Percentiles rank a stretch among this genome's conserved stretches.
phyloP scores from a whole-genome alignment of 2,113 vertebrate genomes.

The Psettodes erumei region DNA sequence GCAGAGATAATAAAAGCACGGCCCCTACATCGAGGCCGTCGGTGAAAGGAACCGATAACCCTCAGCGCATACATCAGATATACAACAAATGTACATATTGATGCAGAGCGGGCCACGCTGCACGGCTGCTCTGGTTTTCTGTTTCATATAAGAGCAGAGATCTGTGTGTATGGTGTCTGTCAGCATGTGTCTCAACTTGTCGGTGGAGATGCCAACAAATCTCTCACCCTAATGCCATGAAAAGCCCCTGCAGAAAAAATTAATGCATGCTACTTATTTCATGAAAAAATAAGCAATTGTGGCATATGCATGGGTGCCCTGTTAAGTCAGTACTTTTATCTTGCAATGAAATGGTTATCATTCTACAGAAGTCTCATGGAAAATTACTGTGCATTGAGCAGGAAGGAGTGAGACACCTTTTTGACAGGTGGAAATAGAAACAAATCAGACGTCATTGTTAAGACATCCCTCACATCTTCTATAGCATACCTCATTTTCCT shows the following conservation, averaged over 20 bases:
- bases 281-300: no score
- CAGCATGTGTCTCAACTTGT: background rate
- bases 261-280: no score
- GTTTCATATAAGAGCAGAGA: background rate
- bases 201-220: background rate
- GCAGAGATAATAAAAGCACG: constrained; percentile 53
- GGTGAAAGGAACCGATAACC: constrained; percentile 13
- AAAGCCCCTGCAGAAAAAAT: no score
- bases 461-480: background rate
- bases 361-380: no score
- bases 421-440: background rate
- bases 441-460: no score
- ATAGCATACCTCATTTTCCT: background rate
- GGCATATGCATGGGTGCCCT: no score
- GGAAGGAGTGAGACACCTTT: background rate
- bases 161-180: background rate
- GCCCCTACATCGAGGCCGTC: constrained; percentile 7
- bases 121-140: background rate
- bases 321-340: no score
- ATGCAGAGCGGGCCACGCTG: background rate
- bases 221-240: no score
- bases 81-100: background rate
- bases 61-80: background rate
- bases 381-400: background rate
- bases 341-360: no score